phyloP scores from a whole-genome alignment of 2,888 invertebrate species.

The Panopea generosa region DNA sequence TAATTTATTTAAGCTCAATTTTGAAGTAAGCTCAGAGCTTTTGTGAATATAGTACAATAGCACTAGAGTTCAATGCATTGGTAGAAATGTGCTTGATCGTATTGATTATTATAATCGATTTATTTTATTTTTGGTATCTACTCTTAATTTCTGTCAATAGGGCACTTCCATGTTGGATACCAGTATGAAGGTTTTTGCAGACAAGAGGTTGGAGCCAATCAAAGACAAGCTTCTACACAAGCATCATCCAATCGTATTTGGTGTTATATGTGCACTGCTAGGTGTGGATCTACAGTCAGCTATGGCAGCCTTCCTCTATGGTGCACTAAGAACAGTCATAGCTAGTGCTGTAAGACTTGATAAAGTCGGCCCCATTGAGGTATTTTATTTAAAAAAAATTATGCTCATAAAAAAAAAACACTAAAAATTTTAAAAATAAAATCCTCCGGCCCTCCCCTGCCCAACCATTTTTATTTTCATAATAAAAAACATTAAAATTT shows the following conservation, averaged over 20 bases:
- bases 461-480: too few relatives aligned
- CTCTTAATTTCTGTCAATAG: constrained; percentile 11
- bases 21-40: too few relatives aligned
- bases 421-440: too few relatives aligned
- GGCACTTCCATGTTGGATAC: constrained; percentile 62
- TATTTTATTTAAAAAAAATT: constrained; percentile 31
- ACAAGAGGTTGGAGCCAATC: constrained; percentile 33
- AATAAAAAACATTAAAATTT: too few relatives aligned
- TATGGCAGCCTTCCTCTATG: constrained; percentile 66
- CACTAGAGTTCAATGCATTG: too few relatives aligned
- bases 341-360: constrained; percentile 74
- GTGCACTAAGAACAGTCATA: constrained; percentile 61
- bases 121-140: not conserved
- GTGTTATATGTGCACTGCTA: constrained; percentile 66
- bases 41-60: too few relatives aligned
- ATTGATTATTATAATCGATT: too few relatives aligned
- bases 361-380: constrained; percentile 73
- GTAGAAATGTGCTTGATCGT: too few relatives aligned
- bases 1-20: too few relatives aligned
- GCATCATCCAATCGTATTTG: constrained; percentile 73
- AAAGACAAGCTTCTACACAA: constrained; percentile 49
- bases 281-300: constrained; percentile 60
- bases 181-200: constrained; percentile 50
- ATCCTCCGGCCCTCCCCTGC: too few relatives aligned
- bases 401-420: too few relatives aligned